Evolutionary conservation across 2,888 invertebrate genomes (phyloP).

Genomic region (Spisula solida): DNA sequence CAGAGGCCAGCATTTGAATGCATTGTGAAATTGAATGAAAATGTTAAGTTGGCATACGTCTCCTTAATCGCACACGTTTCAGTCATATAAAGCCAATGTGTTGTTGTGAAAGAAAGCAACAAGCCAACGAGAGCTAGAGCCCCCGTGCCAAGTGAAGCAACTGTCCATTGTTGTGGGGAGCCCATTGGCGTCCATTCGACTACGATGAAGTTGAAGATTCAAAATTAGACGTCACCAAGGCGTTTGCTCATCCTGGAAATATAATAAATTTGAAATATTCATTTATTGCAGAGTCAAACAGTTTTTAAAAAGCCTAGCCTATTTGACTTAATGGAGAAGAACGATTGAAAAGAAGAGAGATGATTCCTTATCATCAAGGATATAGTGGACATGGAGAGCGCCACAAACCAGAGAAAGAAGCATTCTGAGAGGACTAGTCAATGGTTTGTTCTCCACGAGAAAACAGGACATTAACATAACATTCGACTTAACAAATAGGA

Average conservation of each 20-base stretch:
- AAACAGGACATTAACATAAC: too few species aligned
- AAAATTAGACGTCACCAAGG: background rate
- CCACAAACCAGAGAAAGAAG: too few species aligned
- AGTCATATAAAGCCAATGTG: slow-evolving; percentile 79
- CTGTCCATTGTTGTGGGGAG: slow-evolving; percentile 63
- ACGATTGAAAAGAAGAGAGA: too few species aligned
- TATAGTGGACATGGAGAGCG: too few species aligned
- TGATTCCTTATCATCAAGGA: too few species aligned
- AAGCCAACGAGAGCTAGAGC: slow-evolving; percentile 76
- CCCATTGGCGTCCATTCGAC: slow-evolving; percentile 27
- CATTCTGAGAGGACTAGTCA: too few species aligned
- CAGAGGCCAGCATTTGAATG: slow-evolving; percentile 75
- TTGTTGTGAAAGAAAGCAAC: slow-evolving; percentile 79
- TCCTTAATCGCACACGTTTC: slow-evolving; percentile 59
- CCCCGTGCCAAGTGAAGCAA: slow-evolving; percentile 76
- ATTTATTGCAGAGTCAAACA: too few species aligned
- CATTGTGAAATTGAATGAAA: slow-evolving; percentile 54
- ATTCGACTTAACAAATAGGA: too few species aligned
- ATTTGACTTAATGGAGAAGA: too few species aligned
- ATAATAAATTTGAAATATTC: background rate
- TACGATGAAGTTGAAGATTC: background rate
- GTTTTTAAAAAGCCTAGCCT: too few species aligned
- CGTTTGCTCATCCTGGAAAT: slow-evolving; percentile 1
- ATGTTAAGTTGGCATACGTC: slow-evolving; percentile 26
- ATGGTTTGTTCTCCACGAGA: too few species aligned